Base-by-base conservation (phyloP, 2,113 vertebrate genomes). In the Thunnus maccoyii region DNA sequence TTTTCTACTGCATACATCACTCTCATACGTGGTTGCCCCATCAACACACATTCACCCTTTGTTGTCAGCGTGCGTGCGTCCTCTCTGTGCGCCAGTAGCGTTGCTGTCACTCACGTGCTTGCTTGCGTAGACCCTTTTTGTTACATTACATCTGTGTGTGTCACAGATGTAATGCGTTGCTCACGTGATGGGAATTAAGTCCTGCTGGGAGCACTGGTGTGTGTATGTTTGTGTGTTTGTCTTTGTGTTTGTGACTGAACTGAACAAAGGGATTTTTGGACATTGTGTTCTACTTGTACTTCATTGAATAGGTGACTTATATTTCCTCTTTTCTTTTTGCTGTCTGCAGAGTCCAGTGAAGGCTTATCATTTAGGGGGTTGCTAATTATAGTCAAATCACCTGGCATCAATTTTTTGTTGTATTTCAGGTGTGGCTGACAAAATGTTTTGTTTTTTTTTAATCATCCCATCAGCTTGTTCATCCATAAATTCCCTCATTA, bases 71-170 rank as follows among this genome's bases (percentile, higher is more conserved):
- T 86, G 25, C 13, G 56, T 72, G 86, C 85, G 67, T 89, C 12
- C 94, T 25, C 41, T 56, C 56, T 25, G 88, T 89, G 84, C 84
- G 67, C 95, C 94, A 94, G 86, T 54, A 2, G 12, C 27, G 92
- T 92, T 93, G 55, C 93, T 94, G 95, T 90, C 36, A 66, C 85
- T 92, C 78, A 80, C 54, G n/a, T 88, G 79, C 13, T 89, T 90
- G 94, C 93, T 96, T 96, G 88, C 69, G 76, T 89, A 90, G 91
- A 76, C 78, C 30, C 84, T 93, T 89, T 79, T 66, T 83, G 46
- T 68, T 72, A 54, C 41, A 65, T 77, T 85, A 50, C 18, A n/a
- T 82, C 48, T 72, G 52, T 61, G 56, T 57, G 83, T 92, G 48
- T 89, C 54, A n/a, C n/a, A 78, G 70, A 87, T 82, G 57, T 68